Conservation (phyloP, 1,140 invertebrate species). For the Araneus ventricosus region DNA sequence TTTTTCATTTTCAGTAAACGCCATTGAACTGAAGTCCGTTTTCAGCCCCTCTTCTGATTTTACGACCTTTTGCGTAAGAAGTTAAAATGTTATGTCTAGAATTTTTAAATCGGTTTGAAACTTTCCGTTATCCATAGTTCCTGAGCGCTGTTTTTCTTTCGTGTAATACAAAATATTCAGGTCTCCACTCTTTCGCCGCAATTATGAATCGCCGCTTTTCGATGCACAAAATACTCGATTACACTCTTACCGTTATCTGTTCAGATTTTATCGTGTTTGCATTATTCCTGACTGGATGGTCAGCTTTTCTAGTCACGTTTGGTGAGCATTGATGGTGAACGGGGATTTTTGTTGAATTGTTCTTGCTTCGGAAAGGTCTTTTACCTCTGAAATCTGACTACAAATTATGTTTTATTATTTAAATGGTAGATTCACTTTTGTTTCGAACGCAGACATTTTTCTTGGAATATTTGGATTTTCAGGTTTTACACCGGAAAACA, state of each 20-base stretch:
- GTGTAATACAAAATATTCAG: too few relatives aligned
- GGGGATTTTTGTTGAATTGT: not conserved
- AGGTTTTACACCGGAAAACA: not conserved
- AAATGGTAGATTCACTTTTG: not conserved
- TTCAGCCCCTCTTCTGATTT: too few relatives aligned
- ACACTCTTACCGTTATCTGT: not conserved
- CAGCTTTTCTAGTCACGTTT: not conserved
- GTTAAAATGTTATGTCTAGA: too few relatives aligned
- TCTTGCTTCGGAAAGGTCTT: not conserved
- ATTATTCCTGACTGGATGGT: not conserved
- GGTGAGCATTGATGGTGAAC: not conserved
- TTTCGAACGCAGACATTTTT: not conserved
- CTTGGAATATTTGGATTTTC: not conserved
- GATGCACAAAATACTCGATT: too few relatives aligned
- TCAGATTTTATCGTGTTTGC: not conserved
- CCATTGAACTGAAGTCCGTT: too few relatives aligned
- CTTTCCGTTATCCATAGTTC: too few relatives aligned
- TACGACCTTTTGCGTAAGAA: too few relatives aligned
- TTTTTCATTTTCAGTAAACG: too few relatives aligned
- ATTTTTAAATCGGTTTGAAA: too few relatives aligned
- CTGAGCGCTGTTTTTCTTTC: too few relatives aligned
- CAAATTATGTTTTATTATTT: not conserved
- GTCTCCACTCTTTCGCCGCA: too few relatives aligned
- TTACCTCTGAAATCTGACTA: slow-evolving; percentile 1
- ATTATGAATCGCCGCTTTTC: too few relatives aligned